Evolutionary conservation across 1,140 invertebrate genomes (phyloP), one percentile per base, ranked within the genome.

Genomic region (Bombus superbus): DNA sequence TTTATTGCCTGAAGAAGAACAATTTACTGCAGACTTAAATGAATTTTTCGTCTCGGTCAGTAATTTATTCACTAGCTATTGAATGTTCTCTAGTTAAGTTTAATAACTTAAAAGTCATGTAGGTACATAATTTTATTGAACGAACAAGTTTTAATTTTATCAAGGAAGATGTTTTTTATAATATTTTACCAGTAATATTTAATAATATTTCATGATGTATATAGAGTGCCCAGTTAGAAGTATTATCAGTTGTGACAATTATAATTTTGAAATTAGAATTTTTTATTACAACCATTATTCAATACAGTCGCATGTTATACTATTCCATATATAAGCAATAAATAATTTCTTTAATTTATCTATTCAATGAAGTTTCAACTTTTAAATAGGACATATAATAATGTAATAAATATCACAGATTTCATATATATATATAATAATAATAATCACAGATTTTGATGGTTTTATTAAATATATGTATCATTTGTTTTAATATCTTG

Each of bases 1-100:
- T 84, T 92, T 97, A n/a, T 96, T 97, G 90, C 97, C 97, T 0
- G 97, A 97, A 78, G 96, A 96, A 88, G 88, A 95, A 79, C 94
- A 94, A 62, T 97, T 97, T 92, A 89, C 95, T n/a, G 91, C 94
- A n/a, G 96, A 97, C 81, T 95, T 96, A 72, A 78, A 95, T 6
- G 86, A 92, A 11, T 97, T 94, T 81, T 81, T 93, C 13, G 69
- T 47, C 2, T 91, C 92, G 44, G 94, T 94, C 57, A 76, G 11
- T 71, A 68, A 47, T 44, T 74, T 53, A 6, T 13, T 53, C 6
- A 9, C 8, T 28, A 15, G 2, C 1, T 38, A 38, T 18, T 53
- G 18, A 53, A 53, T 53, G 2, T 22, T 53, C 47, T 53, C 18
- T 53, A 8, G 47, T 53, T 22, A 53, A 22, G 5, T 53, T 53